Evolutionary conservation across 2,797 vertebrate species (phyloP).

Genomic region (Chelon auratus): DNA sequence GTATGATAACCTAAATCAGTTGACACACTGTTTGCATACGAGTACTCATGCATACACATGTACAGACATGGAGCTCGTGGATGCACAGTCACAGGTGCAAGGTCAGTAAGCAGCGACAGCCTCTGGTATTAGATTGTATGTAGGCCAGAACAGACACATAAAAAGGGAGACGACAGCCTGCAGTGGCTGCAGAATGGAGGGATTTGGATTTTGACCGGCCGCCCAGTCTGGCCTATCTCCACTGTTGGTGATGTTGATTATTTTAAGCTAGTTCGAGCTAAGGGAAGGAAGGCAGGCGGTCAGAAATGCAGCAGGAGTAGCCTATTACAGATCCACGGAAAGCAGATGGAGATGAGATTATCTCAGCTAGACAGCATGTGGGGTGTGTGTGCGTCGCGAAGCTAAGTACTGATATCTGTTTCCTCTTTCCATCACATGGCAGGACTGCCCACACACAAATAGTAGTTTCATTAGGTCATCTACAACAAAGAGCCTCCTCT

Average conservation of each 20-base stretch:
- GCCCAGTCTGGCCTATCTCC: constrained; percentile 46
- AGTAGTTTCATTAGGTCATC: constrained; percentile 32
- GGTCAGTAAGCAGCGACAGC: constrained; percentile 29
- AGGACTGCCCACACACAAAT: constrained; percentile 27
- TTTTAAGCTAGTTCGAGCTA: constrained; percentile 58
- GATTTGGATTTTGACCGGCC: constrained; percentile 53
- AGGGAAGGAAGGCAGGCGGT: constrained; percentile 50
- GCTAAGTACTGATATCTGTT: constrained; percentile 65
- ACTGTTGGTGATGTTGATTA: constrained; percentile 59
- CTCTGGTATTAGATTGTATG: constrained; percentile 28
- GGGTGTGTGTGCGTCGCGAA: constrained; percentile 10
- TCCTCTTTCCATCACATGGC: constrained; percentile 59
- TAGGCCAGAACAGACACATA: constrained; percentile 56
- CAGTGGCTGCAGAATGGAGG: constrained; percentile 23
- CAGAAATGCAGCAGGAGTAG: constrained; percentile 70
- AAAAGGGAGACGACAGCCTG: constrained; percentile 36
- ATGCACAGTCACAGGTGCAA: constrained; percentile 54
- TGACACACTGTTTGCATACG: constrained; percentile 45
- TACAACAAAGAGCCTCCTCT: constrained; percentile 30
- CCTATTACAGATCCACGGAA: constrained; percentile 68
- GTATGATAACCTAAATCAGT: constrained; percentile 23
- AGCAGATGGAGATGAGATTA: constrained; percentile 84
- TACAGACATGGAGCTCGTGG: constrained; percentile 44
- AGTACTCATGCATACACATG: constrained; percentile 55
- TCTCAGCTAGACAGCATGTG: constrained; percentile 74